phyloP scores from a whole-genome alignment of 2,797 vertebrate genomes.

The Pseudochirops corinnae region DNA sequence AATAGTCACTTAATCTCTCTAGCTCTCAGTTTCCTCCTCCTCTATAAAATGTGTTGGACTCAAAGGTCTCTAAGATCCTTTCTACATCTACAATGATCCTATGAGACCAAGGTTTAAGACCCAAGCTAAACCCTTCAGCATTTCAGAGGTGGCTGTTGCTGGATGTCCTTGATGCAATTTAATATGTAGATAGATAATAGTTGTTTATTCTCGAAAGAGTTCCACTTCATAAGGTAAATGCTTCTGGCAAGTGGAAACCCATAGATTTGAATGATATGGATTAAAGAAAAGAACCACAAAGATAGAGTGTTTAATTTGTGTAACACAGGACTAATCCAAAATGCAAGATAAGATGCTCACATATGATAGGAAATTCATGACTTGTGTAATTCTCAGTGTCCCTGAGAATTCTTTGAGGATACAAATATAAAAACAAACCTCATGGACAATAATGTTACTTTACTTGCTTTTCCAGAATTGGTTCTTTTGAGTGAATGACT shows the following conservation, averaged over 20 bases:
- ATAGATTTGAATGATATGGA: conserved; percentile 20
- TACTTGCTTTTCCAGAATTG: conserved; percentile 39
- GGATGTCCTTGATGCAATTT: conserved; percentile 31
- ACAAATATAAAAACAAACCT: conserved; percentile 4
- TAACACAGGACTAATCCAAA: conserved; percentile 24
- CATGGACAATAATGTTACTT: conserved; percentile 12
- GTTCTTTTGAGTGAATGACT: background rate
- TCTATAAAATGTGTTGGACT: too few species aligned
- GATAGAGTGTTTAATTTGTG: conserved; percentile 16
- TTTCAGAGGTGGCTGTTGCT: conserved; percentile 24
- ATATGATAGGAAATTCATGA: conserved; percentile 31
- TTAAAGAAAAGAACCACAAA: conserved; percentile 42
- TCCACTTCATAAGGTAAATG: conserved; percentile 25
- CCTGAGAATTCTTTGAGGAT: conserved; percentile 27
- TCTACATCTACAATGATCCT: background rate
- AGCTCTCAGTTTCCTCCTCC: too few species aligned
- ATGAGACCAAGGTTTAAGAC: conserved; percentile 8
- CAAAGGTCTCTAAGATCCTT: too few species aligned
- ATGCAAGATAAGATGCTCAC: conserved; percentile 17
- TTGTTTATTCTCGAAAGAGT: conserved; percentile 51
- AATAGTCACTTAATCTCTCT: too few species aligned
- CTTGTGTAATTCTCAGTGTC: conserved; percentile 40
- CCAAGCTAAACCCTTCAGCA: conserved; percentile 2
- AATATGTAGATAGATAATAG: too few species aligned
- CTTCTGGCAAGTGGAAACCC: conserved; percentile 36